These are phyloP conservation scores for Pangasius mekongensis DNA, from an alignment of 2,797 vertebrate species.

Conservation along the genomic window DNA sequence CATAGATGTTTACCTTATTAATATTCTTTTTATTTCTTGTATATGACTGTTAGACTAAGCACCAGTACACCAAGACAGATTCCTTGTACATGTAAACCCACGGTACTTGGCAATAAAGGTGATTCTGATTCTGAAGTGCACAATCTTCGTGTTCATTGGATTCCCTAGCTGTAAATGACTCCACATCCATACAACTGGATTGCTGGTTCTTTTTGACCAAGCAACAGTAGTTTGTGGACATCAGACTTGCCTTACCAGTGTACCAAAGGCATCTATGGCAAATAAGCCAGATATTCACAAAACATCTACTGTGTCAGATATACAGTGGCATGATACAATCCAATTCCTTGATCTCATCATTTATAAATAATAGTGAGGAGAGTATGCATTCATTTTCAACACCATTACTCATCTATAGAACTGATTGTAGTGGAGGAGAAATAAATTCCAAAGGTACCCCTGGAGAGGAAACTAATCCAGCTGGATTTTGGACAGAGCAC, in stretches of 20 bases:
- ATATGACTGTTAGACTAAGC: too few relatives aligned
- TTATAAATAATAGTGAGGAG: neutral
- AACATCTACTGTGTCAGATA: neutral
- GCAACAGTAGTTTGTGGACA: neutral
- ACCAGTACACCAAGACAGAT: too few relatives aligned
- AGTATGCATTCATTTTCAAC: neutral
- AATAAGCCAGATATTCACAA: neutral
- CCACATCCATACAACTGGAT: neutral
- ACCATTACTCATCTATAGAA: neutral
- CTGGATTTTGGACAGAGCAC: slow-evolving; percentile 67
- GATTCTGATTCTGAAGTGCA: neutral
- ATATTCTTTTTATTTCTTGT: too few relatives aligned
- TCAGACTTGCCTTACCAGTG: neutral
- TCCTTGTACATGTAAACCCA: too few relatives aligned
- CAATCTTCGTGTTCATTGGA: neutral
- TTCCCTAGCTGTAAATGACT: neutral
- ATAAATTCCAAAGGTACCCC: slow-evolving; percentile 45
- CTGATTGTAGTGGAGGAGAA: slow-evolving; percentile 6
- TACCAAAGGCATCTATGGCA: neutral
- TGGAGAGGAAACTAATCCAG: slow-evolving; percentile 68
- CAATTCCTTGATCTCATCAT: neutral
- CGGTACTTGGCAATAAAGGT: too few relatives aligned
- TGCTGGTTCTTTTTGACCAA: neutral
- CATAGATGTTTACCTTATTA: too few relatives aligned
- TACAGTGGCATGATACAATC: neutral